Conservation (phyloP, 2,113 vertebrate genomes). For the Spilogale gracilis region DNA sequence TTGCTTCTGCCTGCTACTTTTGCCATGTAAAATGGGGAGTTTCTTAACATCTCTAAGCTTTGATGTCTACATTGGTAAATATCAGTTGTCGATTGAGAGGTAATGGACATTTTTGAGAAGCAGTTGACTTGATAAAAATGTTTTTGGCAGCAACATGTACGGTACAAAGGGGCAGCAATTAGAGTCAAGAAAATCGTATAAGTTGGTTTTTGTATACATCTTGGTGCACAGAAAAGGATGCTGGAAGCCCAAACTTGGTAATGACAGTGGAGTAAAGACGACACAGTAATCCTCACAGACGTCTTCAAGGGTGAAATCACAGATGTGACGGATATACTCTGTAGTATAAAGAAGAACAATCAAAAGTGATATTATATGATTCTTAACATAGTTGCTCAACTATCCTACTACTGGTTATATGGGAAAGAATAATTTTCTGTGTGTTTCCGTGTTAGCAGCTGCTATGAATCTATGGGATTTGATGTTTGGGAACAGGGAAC, state of each 20-base stretch:
- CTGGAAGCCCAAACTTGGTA: not conserved
- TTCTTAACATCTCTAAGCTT: not conserved
- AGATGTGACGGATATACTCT: not conserved
- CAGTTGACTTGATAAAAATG: not conserved
- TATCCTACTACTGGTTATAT: not conserved
- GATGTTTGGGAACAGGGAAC: not conserved
- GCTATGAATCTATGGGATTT: not conserved
- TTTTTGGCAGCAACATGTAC: not conserved
- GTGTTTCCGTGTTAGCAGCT: not conserved
- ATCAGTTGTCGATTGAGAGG: not conserved
- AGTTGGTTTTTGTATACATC: not conserved
- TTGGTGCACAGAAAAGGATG: not conserved
- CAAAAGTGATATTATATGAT: not conserved
- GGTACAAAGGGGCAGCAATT: not conserved
- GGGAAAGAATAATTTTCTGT: not conserved
- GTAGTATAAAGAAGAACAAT: not conserved
- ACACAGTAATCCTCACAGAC: not conserved
- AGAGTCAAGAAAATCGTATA: not conserved
- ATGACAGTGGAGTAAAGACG: not conserved
- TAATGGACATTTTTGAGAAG: not conserved
- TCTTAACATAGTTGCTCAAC: not conserved
- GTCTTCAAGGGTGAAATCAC: not conserved
- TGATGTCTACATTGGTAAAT: not conserved
- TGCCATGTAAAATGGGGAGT: too few relatives aligned
- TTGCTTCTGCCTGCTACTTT: not conserved